Evolutionary conservation across 2,113 vertebrate species (phyloP), one percentile per base, ranked within the genome.

Genomic region (Carassius gibelio): DNA sequence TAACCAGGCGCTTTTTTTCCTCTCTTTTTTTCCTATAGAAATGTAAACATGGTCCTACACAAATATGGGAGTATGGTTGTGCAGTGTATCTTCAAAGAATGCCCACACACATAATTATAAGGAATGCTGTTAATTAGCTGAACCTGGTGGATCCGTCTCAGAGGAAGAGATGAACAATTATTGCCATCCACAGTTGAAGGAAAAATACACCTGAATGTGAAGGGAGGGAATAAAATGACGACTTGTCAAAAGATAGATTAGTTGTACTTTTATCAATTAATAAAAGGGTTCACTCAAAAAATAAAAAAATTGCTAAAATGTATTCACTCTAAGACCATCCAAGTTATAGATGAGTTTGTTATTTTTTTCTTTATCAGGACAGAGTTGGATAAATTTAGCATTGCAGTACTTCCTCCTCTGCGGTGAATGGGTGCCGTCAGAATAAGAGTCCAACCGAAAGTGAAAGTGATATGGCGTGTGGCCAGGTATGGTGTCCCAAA

Each of bases 201-300:
- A 36, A 69, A 69, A 82, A 82, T 21, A 0, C 17, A 66, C 79
- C 30, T 81, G 83, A 64, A 88, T 84, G 76, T 34, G 9, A 66
- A 52, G 62, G 62, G 7, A 48, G 34, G 19, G 42, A 42, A 69
- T 38, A 17, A 19, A 72, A 83, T 72, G 26, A 3, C 0, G n/a
- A 15, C 0, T 0, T 0, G 61, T 30, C 36, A 66, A 48, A 80
- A 55, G 23, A 71, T 4, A 71, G 9, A 8, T 81, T 42, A 66
- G 23, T 50, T 38, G 48, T 68, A 26, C 21, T 80, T 64, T 80
- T 1, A 14, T 26, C 3, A 6, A 9, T 45, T 79, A 79, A 62
- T 23, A 17, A 4, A 69, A 5, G 9, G 36, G 17, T 8, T 57
- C 1, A 57, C 55, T 55, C 15, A 55, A 55, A 57, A 57, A 57